Evolutionary conservation across 2,888 invertebrate genomes (phyloP), one percentile per base, ranked within the genome.

Genomic region (Sarcophaga variegata): DNA sequence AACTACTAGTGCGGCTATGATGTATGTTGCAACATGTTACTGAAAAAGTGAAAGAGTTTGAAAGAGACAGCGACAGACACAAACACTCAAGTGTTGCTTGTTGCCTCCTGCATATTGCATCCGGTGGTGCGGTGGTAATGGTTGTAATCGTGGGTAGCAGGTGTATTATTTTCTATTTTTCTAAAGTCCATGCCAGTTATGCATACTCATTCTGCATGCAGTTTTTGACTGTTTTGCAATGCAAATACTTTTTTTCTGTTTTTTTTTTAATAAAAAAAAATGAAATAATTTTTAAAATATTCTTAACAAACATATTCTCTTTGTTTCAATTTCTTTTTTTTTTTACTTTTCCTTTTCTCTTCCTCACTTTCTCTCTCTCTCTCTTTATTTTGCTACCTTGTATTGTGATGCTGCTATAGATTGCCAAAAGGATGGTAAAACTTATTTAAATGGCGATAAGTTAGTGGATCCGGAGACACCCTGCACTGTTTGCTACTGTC

Each of bases 401-500:
- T 5, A 27, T 37, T 37, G 37, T 37, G 8, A 37, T 37, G 37
- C 37, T 8, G 37, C 8, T 2, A 6, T 94, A 97, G 97, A 96
- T 94, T 97, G 97, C 91, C 96, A 96, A 91, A 95, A 96, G 92
- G 95, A 96, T 91, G 97, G 96, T 25, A 95, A 95, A 90, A 94
- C 95, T 86, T 97, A 97, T 93, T 95, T 95, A 88, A 97, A 97
- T 92, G 97, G 97, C 17, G 96, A 96, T 93, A 96, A 96, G 92
- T 94, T 97, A 88, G 95, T 96, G 88, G 95, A 96, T 91, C 95
- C 96, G 5, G 95, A 95, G 89, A 95, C 95, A 89, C 97, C 97
- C 45, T 97, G 97, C 94, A 95, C 96, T 90, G 96, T 96, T 85
- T 97, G 97, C 93, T 96, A 96, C 93, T 97, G 97, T 93, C 95